Evolutionary conservation across 92 coral and sea anemone genomes (phyloP), one percentile per base, ranked within the genome.

Genomic region (Chrysogorgia sp.): DNA sequence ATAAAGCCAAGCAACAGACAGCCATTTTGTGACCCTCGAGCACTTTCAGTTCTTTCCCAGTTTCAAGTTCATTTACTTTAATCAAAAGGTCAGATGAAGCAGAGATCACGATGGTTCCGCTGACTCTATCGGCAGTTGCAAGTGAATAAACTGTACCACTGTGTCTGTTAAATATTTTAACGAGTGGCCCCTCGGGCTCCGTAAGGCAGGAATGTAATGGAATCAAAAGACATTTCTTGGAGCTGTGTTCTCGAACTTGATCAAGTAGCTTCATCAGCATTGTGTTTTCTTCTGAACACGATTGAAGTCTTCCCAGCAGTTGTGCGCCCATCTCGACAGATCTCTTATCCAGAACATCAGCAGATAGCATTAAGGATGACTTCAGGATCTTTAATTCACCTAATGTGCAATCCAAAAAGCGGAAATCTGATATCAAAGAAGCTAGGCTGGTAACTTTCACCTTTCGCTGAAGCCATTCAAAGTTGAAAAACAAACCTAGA

Each of bases 11-110:
- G 10, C 85, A 74, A 74, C 80, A 85, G 32, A 85, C 89, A 68
- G 67, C 58, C 58, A 61, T 72, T 47, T 57, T 81, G 49, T 85
- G 89, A 22, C 77, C 86, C 40, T 23, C 15, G 67, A 85, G 80
- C 37, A 65, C 81, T 26, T 75, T 64, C 21, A 85, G 82, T 64
- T 85, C 89, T 43, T 85, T 85, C 28, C 89, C 89, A 29, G 82
- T 85, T 53, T 81, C 81, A 47, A 82, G 74, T 41, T 80, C 85
- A 71, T 58, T 50, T 81, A 14, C 64, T 33, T 79, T 61, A 41
- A 20, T 56, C 72, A 3, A 58, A 32, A 69, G 40, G 34, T 30
- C 77, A 80, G n/a, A n/a, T n/a, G n/a, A n/a, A n/a, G n/a, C n/a
- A n/a, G n/a, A n/a, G n/a, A n/a, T n/a, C n/a, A n/a, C n/a, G n/a